Evolutionary conservation across 2,888 invertebrate genomes (phyloP).

Genomic region (Metellina segmentata): DNA sequence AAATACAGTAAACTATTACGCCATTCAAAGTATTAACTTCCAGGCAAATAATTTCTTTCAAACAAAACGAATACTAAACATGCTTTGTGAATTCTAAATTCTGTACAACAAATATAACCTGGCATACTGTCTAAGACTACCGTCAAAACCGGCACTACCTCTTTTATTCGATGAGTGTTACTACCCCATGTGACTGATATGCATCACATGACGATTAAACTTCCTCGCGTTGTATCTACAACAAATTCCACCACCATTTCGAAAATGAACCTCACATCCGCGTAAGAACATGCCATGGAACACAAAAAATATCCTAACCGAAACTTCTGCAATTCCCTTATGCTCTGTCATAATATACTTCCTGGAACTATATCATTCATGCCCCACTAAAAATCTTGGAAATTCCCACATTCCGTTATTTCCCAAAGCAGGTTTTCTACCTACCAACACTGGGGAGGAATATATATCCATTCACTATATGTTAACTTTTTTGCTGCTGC

Average conservation of each 20-base stretch:
- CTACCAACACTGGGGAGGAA: conserved; percentile 43
- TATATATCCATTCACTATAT: conserved; percentile 61
- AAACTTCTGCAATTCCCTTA: conserved; percentile 26
- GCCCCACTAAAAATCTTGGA: conserved; percentile 49
- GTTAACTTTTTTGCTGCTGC: conserved; percentile 40
- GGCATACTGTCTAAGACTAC: too few species aligned
- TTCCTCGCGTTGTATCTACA: not conserved
- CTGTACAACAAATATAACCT: too few species aligned
- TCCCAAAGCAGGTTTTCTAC: conserved; percentile 54
- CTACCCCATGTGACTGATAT: too few species aligned
- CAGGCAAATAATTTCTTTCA: too few species aligned
- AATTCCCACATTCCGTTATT: conserved; percentile 48
- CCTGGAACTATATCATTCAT: conserved; percentile 49
- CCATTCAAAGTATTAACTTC: too few species aligned
- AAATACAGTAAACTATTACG: too few species aligned
- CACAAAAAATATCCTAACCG: conserved; percentile 17
- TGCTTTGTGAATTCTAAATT: too few species aligned
- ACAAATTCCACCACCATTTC: conserved; percentile 20
- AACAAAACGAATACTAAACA: too few species aligned
- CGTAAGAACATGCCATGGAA: conserved; percentile 12
- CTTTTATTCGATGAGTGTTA: too few species aligned
- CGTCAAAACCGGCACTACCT: too few species aligned
- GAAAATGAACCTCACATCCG: conserved; percentile 44
- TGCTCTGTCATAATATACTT: conserved; percentile 37
- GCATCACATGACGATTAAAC: too few species aligned